A percentile compares a stretch with the other conserved stretches of the same genome.
These are phyloP conservation scores for Megaustenia siamemsis DNA, from an alignment of 2,888 invertebrate species.

Conservation along the genomic window DNA sequence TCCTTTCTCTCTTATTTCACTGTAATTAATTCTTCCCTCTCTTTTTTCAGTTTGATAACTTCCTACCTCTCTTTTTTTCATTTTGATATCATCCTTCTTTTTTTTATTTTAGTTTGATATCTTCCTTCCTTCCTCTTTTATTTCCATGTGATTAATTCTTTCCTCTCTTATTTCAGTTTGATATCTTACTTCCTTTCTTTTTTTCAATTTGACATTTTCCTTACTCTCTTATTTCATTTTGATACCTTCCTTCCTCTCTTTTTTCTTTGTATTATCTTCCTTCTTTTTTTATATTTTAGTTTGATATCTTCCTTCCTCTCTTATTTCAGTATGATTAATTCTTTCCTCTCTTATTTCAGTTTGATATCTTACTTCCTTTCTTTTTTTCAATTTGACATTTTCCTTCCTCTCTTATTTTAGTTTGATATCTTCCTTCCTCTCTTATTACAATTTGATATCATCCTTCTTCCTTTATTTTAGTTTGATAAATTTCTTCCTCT, in stretches of 20 bases:
- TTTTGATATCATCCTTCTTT: conserved; percentile 22
- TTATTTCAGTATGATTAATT: background rate
- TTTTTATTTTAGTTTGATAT: conserved; percentile 13
- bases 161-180: background rate
- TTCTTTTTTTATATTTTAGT: background rate
- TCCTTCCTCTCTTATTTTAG: background rate
- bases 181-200: background rate
- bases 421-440: no score
- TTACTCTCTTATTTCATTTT: background rate
- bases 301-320: background rate
- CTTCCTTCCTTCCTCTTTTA: conserved; percentile 27
- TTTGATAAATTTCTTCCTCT: background rate
- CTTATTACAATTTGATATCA: no score
- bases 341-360: background rate
- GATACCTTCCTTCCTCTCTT: background rate
- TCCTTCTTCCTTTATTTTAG: no score
- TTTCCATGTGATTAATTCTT: background rate
- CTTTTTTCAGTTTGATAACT: background rate
- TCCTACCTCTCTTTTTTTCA: conserved; percentile 41
- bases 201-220: background rate
- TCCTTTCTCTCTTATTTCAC: conserved; percentile 2
- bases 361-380: background rate
- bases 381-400: background rate
- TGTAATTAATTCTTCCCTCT: background rate
- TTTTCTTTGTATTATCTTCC: background rate